Conservation (phyloP, 2,797 vertebrate genomes). For the Malacoraja senta region DNA sequence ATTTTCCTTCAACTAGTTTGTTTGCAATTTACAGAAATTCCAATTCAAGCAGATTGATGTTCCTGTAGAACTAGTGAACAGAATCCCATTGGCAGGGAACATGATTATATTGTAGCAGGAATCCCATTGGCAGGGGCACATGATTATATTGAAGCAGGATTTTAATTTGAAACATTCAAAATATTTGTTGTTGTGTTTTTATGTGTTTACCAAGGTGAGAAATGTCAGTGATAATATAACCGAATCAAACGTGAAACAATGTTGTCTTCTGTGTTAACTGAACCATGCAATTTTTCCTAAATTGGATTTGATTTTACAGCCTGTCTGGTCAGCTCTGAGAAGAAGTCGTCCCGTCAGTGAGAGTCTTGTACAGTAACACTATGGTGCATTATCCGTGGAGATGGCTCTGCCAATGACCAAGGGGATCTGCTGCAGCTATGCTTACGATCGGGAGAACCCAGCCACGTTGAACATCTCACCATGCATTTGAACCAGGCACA, state of each 20-base stretch:
- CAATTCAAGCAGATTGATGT: neutral
- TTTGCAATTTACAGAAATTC: neutral
- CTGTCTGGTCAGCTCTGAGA: constrained; percentile 29
- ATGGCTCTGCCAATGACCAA: constrained; percentile 8
- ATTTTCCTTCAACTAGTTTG: neutral
- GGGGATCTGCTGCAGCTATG: constrained; percentile 6
- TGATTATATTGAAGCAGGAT: neutral
- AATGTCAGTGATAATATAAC: neutral
- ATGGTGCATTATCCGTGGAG: neutral
- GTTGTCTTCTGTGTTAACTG: constrained; percentile 18
- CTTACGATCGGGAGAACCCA: neutral
- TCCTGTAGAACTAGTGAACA: neutral
- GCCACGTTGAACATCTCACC: constrained; percentile 8
- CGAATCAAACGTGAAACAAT: neutral
- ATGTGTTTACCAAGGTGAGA: constrained; percentile 20
- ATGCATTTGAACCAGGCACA: neutral
- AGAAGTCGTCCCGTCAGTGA: neutral
- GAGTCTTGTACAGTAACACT: constrained; percentile 26
- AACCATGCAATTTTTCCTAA: constrained; percentile 6
- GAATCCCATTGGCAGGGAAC: neutral
- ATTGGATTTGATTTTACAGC: constrained; percentile 35
- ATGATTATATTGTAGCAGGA: neutral
- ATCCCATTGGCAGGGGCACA: too few species aligned
- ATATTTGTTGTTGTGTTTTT: neutral
- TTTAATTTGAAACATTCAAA: neutral